These are phyloP conservation scores for Neoscelio sp. DNA, from an alignment of 2,888 invertebrate species.

Conservation along the genomic window DNA sequence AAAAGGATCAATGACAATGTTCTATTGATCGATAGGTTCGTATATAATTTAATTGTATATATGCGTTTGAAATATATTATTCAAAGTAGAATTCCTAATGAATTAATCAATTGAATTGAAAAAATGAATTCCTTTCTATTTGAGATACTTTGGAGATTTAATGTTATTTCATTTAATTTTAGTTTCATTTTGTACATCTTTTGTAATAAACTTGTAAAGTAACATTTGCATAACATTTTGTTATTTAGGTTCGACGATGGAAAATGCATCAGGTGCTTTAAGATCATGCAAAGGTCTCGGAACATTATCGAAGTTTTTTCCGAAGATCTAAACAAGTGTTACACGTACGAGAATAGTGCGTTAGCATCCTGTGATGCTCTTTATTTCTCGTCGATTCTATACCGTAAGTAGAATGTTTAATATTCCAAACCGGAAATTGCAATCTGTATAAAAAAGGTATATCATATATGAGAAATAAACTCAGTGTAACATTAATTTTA, in stretches of 20 bases:
- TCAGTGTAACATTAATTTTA: background rate
- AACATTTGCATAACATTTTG: conserved; percentile 8
- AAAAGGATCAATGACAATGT: conserved; percentile 86
- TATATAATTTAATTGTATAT: background rate
- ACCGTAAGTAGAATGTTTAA: conserved; percentile 84
- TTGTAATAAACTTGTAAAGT: background rate
- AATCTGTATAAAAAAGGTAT: background rate
- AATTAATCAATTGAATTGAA: too few species aligned
- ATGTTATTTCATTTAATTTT: conserved; percentile 24
- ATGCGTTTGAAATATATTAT: too few species aligned
- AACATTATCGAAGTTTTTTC: conserved; percentile 87
- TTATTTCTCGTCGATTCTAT: conserved; percentile 84
- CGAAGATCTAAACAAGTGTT: conserved; percentile 86
- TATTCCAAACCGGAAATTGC: conserved; percentile 54
- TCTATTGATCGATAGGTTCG: conserved; percentile 86
- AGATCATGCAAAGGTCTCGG: conserved; percentile 85
- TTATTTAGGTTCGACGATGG: conserved; percentile 84
- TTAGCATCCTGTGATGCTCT: conserved; percentile 84
- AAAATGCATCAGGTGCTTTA: conserved; percentile 86
- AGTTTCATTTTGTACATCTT: too few species aligned
- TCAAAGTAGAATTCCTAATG: too few species aligned
- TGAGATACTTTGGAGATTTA: too few species aligned
- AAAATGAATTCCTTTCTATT: background rate
- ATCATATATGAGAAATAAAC: background rate
- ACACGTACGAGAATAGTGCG: conserved; percentile 85